These are phyloP conservation scores for Bombus huntii DNA, from an alignment of 1,140 invertebrate genomes.

Conservation along the genomic window DNA sequence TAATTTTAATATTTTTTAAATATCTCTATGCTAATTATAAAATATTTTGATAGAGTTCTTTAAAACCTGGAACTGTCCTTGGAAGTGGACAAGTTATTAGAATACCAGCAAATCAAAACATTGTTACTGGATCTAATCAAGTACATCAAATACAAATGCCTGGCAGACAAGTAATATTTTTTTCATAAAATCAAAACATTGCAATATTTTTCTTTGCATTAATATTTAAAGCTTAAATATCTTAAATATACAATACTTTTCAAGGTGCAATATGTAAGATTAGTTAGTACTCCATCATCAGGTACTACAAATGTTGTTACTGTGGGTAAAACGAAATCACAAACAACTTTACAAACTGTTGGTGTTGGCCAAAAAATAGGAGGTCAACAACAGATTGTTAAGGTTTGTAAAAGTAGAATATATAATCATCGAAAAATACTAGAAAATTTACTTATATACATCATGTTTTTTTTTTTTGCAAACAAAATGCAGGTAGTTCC, in stretches of 20 bases:
- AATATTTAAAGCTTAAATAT: constrained; percentile 8
- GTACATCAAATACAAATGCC: constrained; percentile 89
- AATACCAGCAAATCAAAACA: constrained; percentile 84
- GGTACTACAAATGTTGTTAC: constrained; percentile 79
- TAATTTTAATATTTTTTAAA: background rate
- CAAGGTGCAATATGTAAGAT: constrained; percentile 88
- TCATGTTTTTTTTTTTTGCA: background rate
- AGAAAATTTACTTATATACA: background rate
- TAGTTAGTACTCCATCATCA: constrained; percentile 84
- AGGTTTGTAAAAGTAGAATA: constrained; percentile 61
- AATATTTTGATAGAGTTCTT: constrained; percentile 74
- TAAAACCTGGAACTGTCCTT: constrained; percentile 79
- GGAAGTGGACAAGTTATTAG: constrained; percentile 85
- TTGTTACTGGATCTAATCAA: constrained; percentile 81
- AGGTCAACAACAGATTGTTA: constrained; percentile 78
- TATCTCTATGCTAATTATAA: background rate
- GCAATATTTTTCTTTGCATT: background rate
- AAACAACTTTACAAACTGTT: constrained; percentile 76
- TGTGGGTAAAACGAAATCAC: constrained; percentile 78
- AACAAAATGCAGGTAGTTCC: constrained; percentile 73
- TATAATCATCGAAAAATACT: background rate
- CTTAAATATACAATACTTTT: constrained; percentile 56
- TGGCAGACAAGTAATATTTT: constrained; percentile 84
- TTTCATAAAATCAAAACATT: background rate
- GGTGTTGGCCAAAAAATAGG: constrained; percentile 78